These are phyloP conservation scores for Parasteatoda tepidariorum DNA, from an alignment of 1,140 invertebrate species.

Conservation along the genomic window DNA sequence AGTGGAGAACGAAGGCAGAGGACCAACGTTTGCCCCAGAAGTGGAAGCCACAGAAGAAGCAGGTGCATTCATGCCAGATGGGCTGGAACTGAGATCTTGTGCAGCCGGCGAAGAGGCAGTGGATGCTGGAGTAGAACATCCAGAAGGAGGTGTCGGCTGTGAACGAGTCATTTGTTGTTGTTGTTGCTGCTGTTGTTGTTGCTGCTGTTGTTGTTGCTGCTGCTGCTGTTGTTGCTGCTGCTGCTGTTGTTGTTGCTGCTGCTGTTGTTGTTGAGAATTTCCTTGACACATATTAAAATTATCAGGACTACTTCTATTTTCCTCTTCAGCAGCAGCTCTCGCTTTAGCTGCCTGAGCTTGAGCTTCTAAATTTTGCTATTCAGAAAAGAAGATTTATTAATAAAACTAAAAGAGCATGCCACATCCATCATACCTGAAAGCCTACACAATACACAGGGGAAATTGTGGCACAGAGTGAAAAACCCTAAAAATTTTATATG, in stretches of 20 bases:
- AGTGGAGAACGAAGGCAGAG: conserved; percentile 50
- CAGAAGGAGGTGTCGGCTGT: conserved; percentile 53
- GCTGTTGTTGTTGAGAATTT: background rate
- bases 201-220: conserved; percentile 31
- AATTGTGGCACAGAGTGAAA: no score
- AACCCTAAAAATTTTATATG: no score
- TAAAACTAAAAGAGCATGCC: no score
- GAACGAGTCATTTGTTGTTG: conserved; percentile 52
- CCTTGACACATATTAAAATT: conserved; percentile 34
- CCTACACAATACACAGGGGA: no score
- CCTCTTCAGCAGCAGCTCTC: conserved; percentile 30
- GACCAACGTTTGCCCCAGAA: conserved; percentile 36
- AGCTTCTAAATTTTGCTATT: conserved; percentile 53
- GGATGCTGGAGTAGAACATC: conserved; percentile 53
- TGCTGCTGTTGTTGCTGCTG: conserved; percentile 11
- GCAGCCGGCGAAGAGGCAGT: conserved; percentile 56
- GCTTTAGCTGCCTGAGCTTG: conserved; percentile 33
- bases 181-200: conserved; percentile 24
- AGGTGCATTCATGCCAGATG: conserved; percentile 33
- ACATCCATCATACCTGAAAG: no score
- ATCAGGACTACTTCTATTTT: conserved; percentile 34
- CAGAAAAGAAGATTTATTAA: background rate
- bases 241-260: conserved; percentile 24
- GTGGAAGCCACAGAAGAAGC: conserved; percentile 31
- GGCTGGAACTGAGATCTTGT: conserved; percentile 49